Percentiles rank a stretch among this genome's conserved stretches.
Evolutionary conservation across 2,888 invertebrate genomes (phyloP).

Genomic region (Cantharis lateralis): DNA sequence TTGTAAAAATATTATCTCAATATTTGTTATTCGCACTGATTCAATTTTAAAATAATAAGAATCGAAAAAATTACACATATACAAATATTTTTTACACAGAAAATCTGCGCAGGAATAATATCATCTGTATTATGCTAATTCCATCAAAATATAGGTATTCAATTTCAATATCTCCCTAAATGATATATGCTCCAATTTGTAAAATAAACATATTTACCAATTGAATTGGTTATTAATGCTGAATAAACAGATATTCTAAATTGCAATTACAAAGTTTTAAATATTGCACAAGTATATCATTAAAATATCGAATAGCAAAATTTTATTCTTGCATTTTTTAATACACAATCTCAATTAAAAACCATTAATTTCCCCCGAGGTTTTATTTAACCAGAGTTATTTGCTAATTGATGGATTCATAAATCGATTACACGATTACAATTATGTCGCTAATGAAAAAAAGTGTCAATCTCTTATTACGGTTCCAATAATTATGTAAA

Average conservation of each 20-base stretch:
- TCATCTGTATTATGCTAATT: not conserved
- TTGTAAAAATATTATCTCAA: not conserved
- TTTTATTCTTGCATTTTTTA: not conserved
- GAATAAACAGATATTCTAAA: not conserved
- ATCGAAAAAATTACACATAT: not conserved
- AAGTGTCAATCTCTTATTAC: not conserved
- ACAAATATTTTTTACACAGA: not conserved
- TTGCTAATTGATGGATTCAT: conserved; percentile 3
- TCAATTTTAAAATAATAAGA: not conserved
- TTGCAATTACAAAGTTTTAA: not conserved
- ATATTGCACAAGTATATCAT: not conserved
- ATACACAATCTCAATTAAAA: not conserved
- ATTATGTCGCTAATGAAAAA: not conserved
- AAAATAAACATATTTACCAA: not conserved
- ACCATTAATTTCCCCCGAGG: not conserved
- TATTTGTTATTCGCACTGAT: not conserved
- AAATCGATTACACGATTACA: not conserved
- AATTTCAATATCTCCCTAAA: not conserved
- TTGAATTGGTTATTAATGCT: not conserved
- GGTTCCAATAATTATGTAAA: not conserved
- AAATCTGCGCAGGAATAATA: not conserved
- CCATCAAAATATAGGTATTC: not conserved
- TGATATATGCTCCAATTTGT: not conserved
- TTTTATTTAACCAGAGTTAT: not conserved
- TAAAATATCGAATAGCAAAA: not conserved